Evolutionary conservation across 2,888 invertebrate genomes (phyloP), one percentile per base, ranked within the genome.

Genomic region (Caenorhabditis sulstoni): DNA sequence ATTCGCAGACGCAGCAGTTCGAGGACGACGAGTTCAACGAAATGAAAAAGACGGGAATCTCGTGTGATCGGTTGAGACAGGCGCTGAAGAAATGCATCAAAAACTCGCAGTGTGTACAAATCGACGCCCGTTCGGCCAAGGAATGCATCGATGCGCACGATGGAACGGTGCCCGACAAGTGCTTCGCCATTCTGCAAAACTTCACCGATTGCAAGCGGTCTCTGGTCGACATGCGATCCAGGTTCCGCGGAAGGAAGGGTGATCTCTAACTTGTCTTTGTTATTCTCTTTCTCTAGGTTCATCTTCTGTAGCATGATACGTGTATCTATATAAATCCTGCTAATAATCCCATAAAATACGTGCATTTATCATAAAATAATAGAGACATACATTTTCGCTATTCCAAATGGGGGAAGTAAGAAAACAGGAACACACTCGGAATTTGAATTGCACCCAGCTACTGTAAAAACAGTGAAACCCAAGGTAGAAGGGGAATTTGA

Each of bases 191-290:
- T 11, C 79, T 88, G 35, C 71, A 83, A 14, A 87, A 84, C 49
- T 89, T 89, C 76, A 79, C 83, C 49, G 88, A 89, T 47, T 89
- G 89, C 71, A 89, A 89, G 68, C 77, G 81, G 23, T 87, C 87
- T 0, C 70, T 88, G 81, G 86, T 88, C 1, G 87, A 87, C 62
- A 87, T 86, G 86, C 61, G 88, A 52, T 86, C 87, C 37, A 77
- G 87, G 58, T 87, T 87, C 66, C 84, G 87, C 20, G 87, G 87
- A 58, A 64, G 87, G 14, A 87, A 87, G 53, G 87, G 87, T n/a
- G 87, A 87, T 62, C 55, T 87, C 44, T 87, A 71, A 71, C 53
- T 41, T 47, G 16, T 1, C 18, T 23, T 61, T 22, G 1, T 53
- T 55, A 11, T 16, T 55, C 14, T 65, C 52, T 29, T 18, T 45